Evolutionary conservation across 1,140 invertebrate species (phyloP).

Genomic region (Diprion similis): DNA sequence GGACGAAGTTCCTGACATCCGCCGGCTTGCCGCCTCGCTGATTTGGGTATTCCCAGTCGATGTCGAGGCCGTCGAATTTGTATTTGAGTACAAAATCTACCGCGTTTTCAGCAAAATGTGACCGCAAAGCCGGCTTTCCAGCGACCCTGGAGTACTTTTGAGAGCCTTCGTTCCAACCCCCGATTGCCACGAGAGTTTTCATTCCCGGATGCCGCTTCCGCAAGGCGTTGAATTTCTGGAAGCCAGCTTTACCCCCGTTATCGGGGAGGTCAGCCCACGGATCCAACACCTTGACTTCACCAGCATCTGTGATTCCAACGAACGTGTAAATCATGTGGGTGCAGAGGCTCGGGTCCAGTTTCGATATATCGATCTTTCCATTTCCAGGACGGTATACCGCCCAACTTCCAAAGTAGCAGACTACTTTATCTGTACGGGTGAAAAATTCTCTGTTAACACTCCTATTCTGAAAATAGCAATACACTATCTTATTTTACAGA

Average conservation of each 20-base stretch:
- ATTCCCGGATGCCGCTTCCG: constrained; percentile 70
- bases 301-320: constrained; percentile 64
- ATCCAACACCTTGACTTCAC: constrained; percentile 66
- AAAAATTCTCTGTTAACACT: constrained; percentile 15
- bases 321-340: constrained; percentile 80
- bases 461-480: background rate
- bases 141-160: constrained; percentile 66
- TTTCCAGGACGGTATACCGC: constrained; percentile 69
- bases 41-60: constrained; percentile 62
- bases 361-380: constrained; percentile 70
- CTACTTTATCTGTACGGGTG: constrained; percentile 56
- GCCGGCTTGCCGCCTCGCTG: constrained; percentile 47
- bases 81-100: constrained; percentile 38
- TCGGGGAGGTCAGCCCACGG: constrained; percentile 68
- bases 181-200: constrained; percentile 75
- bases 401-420: constrained; percentile 81
- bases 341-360: constrained; percentile 75
- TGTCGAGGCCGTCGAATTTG: constrained; percentile 59
- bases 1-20: constrained; percentile 61
- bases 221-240: constrained; percentile 65
- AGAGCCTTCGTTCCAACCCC: constrained; percentile 81
- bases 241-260: constrained; percentile 62
- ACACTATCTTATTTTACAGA: background rate
- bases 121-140: constrained; percentile 28
- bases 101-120: constrained; percentile 43